Evolutionary conservation across 2,797 vertebrate genomes (phyloP).

Genomic region (Harpagifer antarcticus): DNA sequence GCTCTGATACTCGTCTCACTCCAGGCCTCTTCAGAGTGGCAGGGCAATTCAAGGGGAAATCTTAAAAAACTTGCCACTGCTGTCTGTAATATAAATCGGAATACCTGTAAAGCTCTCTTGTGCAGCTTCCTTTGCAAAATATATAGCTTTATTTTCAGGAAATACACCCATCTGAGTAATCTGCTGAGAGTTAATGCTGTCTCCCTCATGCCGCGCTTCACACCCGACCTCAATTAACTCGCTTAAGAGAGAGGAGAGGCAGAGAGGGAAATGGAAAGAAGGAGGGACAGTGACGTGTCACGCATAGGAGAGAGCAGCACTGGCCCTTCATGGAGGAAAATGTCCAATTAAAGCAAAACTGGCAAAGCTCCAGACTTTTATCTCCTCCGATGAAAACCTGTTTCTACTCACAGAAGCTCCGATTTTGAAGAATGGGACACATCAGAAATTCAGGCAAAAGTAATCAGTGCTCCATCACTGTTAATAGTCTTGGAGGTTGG

Average conservation of each 20-base stretch:
- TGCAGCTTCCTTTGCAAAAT: constrained; percentile 29
- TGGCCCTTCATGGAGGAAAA: constrained; percentile 49
- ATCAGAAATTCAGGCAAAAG: constrained; percentile 23
- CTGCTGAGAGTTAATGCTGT: constrained; percentile 58
- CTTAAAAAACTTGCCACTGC: constrained; percentile 33
- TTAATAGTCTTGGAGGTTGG: constrained; percentile 16
- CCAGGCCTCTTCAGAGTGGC: constrained; percentile 52
- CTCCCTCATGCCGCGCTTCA: constrained; percentile 48
- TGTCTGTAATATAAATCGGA: constrained; percentile 74
- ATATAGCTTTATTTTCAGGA: constrained; percentile 14
- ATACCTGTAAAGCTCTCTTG: constrained; percentile 50
- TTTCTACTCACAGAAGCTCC: constrained; percentile 7
- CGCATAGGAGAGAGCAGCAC: constrained; percentile 40
- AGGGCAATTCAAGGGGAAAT: constrained; percentile 51
- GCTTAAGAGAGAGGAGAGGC: constrained; percentile 40
- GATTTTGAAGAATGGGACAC: constrained; percentile 28
- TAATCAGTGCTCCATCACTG: constrained; percentile 18
- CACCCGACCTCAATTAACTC: constrained; percentile 68
- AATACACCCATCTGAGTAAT: constrained; percentile 44
- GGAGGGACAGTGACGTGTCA: constrained; percentile 38
- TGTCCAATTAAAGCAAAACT: constrained; percentile 63
- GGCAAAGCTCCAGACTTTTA: constrained; percentile 37
- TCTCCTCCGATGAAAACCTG: constrained; percentile 41
- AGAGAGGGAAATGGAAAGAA: constrained; percentile 35
- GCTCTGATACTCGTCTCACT: constrained; percentile 33